Evolutionary conservation across 2,797 vertebrate species (phyloP).

Genomic region (Mycteria americana): DNA sequence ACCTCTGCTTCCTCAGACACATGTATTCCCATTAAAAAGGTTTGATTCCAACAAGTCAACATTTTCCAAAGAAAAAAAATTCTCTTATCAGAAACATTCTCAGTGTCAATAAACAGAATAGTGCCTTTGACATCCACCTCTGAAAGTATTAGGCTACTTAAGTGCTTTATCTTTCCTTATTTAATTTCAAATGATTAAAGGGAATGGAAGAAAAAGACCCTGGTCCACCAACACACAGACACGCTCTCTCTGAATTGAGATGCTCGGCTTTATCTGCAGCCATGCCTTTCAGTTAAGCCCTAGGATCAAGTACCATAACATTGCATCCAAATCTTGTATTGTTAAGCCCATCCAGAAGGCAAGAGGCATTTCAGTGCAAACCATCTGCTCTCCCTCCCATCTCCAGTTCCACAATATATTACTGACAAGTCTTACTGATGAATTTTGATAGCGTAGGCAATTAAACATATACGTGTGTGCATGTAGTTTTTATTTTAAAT

Average conservation of each 20-base stretch:
- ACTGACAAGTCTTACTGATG: not conserved
- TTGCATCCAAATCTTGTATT: not conserved
- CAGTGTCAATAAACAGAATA: not conserved
- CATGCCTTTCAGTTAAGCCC: not conserved
- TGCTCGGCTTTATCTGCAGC: not conserved
- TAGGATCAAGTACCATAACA: not conserved
- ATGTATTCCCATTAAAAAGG: not conserved
- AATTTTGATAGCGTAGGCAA: not conserved
- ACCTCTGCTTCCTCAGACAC: not conserved
- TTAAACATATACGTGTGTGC: not conserved
- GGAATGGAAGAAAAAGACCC: not conserved
- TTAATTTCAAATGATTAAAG: not conserved
- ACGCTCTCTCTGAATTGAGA: not conserved
- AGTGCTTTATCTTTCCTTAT: not conserved
- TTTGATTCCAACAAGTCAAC: not conserved
- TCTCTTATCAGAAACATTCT: not conserved
- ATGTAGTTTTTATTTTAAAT: not conserved
- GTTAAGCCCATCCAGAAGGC: not conserved
- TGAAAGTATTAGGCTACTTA: not conserved
- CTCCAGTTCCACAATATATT: not conserved
- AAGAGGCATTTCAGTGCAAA: not conserved
- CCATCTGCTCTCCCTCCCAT: not conserved
- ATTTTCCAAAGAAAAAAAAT: not conserved
- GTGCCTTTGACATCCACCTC: not conserved
- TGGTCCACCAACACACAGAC: not conserved